Evolutionary conservation across 2,888 invertebrate species (phyloP).

Genomic region (Seladonia tumulorum): DNA sequence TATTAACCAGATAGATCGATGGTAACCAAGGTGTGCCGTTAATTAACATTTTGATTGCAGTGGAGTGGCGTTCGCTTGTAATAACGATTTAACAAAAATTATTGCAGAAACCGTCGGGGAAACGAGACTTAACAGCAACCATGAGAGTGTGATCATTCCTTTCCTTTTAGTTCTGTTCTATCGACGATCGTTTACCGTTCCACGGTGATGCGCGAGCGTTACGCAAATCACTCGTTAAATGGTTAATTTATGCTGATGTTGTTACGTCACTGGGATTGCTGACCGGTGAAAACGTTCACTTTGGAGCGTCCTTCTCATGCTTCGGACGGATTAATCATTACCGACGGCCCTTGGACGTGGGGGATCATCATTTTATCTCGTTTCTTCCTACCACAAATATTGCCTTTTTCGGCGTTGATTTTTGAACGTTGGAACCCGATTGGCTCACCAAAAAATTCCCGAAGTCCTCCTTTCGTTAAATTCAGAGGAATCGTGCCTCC

Average conservation of each 20-base stretch:
- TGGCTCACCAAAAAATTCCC: neutral
- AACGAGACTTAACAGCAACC: slow-evolving; percentile 61
- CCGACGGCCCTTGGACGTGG: neutral
- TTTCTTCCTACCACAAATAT: neutral
- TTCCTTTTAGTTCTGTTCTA: slow-evolving; percentile 25
- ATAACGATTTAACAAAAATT: slow-evolving; percentile 60
- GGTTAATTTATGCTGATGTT: slow-evolving; percentile 8
- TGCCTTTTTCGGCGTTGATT: neutral
- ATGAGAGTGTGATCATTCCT: slow-evolving; percentile 37
- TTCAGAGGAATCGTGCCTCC: no score
- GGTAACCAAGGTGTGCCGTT: slow-evolving; percentile 44
- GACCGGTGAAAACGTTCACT: neutral
- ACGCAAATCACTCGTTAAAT: slow-evolving; percentile 48
- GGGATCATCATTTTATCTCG: neutral
- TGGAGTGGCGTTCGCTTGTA: slow-evolving; percentile 33
- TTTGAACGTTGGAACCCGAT: neutral
- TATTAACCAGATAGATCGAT: neutral
- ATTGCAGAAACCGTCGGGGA: slow-evolving; percentile 57
- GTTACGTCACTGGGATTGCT: slow-evolving; percentile 11
- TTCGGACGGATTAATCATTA: neutral
- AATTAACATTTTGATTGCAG: slow-evolving; percentile 44
- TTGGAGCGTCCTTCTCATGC: neutral
- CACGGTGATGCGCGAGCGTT: slow-evolving; percentile 52
- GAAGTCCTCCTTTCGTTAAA: no score
- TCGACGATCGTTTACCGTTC: slow-evolving; percentile 40